A percentile compares a stretch with the other conserved stretches of the same genome.
These are phyloP conservation scores for Drosophila pallidifrons DNA, from an alignment of 1,140 invertebrate genomes.

Conservation along the genomic window DNA sequence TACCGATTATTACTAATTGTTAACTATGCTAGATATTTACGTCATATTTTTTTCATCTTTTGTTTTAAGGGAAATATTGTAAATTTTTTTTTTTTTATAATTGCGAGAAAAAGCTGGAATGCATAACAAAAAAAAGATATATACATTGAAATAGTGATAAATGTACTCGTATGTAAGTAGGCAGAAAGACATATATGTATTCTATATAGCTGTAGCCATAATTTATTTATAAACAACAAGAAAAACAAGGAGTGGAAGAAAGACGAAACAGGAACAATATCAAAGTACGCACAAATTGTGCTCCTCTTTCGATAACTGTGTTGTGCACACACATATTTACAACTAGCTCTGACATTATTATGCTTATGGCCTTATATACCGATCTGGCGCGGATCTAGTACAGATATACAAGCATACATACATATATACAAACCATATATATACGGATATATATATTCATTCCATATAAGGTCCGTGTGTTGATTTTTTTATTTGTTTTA, in stretches of 20 bases:
- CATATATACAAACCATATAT: conserved; percentile 4
- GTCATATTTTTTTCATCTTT: conserved; percentile 13
- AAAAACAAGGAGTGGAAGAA: background rate
- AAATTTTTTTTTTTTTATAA: conserved; percentile 1
- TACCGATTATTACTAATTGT: conserved; percentile 9
- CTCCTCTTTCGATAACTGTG: background rate
- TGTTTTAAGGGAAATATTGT: conserved; percentile 5
- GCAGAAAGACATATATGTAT: conserved; percentile 13
- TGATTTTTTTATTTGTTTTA: conserved; percentile 18
- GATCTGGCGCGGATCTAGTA: background rate
- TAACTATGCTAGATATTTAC: conserved; percentile 8
- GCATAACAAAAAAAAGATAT: background rate
- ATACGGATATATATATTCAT: conserved; percentile 1
- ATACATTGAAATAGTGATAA: conserved; percentile 9
- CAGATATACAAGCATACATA: background rate
- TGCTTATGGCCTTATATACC: conserved; percentile 25
- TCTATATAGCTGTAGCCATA: conserved; percentile 30
- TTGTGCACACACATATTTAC: background rate
- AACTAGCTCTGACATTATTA: conserved; percentile 12
- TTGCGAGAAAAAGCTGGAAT: background rate
- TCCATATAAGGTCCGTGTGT: background rate
- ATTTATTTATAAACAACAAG: conserved; percentile 26
- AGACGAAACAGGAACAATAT: conserved; percentile 10
- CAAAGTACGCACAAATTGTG: conserved; percentile 2
- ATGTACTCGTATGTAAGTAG: conserved; percentile 16